These are phyloP conservation scores for Drosophila pseudotalamancana DNA, from an alignment of 2,888 invertebrate genomes.

Conservation along the genomic window DNA sequence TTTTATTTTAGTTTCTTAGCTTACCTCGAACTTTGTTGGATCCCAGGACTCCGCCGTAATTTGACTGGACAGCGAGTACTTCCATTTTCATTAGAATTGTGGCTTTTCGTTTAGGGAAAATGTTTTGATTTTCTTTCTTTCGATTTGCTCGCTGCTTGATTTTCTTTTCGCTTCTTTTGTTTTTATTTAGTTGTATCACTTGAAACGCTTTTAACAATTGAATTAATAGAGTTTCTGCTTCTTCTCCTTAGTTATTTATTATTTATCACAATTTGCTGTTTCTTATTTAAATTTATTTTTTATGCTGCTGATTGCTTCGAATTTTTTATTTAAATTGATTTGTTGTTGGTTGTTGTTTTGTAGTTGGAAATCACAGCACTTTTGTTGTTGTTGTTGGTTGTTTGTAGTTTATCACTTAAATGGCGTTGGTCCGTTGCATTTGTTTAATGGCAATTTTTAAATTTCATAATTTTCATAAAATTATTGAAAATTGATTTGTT, in stretches of 20 bases:
- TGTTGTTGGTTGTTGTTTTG: conserved; percentile 63
- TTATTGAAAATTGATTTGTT: conserved; percentile 42
- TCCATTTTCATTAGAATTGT: conserved; percentile 74
- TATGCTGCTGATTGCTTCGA: conserved; percentile 68
- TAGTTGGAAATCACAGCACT: conserved; percentile 81
- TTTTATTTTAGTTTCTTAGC: conserved; percentile 18
- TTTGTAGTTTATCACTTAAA: conserved; percentile 76
- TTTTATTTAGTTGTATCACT: conserved; percentile 73
- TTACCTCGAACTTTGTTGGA: conserved; percentile 80
- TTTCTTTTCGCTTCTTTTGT: conserved; percentile 22
- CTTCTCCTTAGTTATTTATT: conserved; percentile 32
- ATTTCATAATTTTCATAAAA: conserved; percentile 60
- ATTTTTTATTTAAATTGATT: conserved; percentile 50
- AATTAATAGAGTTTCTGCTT: conserved; percentile 52
- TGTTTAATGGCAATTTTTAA: conserved; percentile 74
- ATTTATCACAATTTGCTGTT: conserved; percentile 77
- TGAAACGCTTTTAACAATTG: conserved; percentile 47
- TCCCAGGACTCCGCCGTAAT: conserved; percentile 69
- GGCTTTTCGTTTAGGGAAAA: conserved; percentile 19
- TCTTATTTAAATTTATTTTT: conserved; percentile 30
- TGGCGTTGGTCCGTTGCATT: conserved; percentile 81
- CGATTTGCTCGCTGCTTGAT: conserved; percentile 29
- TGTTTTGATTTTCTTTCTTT: conserved; percentile 37
- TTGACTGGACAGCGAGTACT: conserved; percentile 70
- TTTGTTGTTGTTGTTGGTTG: conserved; percentile 64